A percentile compares a stretch with the other conserved stretches of the same genome.
phyloP scores from a whole-genome alignment of 1,140 invertebrate genomes.

The Hyles vespertilio region DNA sequence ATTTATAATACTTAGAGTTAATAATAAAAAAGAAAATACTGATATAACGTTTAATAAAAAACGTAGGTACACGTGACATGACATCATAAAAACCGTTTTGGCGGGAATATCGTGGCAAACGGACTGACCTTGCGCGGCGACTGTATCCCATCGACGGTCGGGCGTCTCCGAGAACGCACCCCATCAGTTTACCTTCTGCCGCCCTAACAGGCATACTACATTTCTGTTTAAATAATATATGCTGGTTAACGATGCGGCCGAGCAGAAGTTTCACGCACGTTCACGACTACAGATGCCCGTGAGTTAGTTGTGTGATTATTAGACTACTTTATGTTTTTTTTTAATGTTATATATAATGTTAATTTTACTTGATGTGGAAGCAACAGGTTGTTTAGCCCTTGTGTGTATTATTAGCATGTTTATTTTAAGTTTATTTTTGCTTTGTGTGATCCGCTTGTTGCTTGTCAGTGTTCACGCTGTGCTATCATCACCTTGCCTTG shows the following conservation, averaged over 20 bases:
- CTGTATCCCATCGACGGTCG: conserved; percentile 7
- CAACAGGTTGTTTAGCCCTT: not conserved
- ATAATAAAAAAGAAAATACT: too few relatives aligned
- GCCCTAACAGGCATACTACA: conserved; percentile 6
- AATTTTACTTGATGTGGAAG: not conserved
- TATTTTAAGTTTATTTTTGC: not conserved
- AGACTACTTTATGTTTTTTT: not conserved
- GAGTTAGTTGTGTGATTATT: conserved; percentile 24
- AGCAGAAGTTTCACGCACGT: conserved; percentile 30
- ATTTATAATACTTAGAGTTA: too few relatives aligned
- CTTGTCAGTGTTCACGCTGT: too few relatives aligned
- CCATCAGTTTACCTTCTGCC: conserved; percentile 11
- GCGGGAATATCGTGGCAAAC: not conserved
- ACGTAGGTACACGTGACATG: too few relatives aligned
- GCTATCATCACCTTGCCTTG: too few relatives aligned
- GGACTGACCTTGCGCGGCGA: conserved; percentile 7
- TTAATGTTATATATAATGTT: not conserved
- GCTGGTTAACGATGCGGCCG: conserved; percentile 12
- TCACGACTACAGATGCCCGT: conserved; percentile 43
- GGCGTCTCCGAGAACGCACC: conserved; percentile 2
- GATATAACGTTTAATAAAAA: too few relatives aligned
- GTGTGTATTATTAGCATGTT: not conserved
- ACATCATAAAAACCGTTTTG: conserved; percentile 1
- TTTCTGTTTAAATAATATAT: conserved; percentile 5
- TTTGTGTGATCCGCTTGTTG: not conserved